These are phyloP conservation scores for Tuberolachnus salignus DNA, from an alignment of 2,888 invertebrate genomes.

Conservation along the genomic window DNA sequence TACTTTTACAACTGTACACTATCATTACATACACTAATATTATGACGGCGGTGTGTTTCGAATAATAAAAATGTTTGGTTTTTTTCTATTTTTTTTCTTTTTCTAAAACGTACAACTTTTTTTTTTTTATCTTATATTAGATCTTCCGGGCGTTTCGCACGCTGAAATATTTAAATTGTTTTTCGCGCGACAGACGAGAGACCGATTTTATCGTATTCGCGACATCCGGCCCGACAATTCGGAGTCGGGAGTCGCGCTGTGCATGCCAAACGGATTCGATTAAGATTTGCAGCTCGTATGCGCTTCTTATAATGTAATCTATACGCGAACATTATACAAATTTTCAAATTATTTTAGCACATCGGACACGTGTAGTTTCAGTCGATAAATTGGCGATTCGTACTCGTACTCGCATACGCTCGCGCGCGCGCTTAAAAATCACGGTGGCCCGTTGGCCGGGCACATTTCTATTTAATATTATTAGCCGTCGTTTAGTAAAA, in stretches of 20 bases:
- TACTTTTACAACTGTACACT: neutral
- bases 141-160: neutral
- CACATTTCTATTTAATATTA: no score
- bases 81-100: neutral
- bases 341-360: neutral
- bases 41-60: neutral
- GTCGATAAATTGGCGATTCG: neutral
- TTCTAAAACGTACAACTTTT: no score
- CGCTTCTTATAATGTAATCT: no score
- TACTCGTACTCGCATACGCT: no score
- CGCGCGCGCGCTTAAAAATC: no score
- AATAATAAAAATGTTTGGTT: no score
- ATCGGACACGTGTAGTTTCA: neutral
- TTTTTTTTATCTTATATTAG: neutral
- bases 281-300: neutral
- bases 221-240: neutral
- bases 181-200: neutral
- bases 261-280: neutral
- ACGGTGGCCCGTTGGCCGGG: no score
- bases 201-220: neutral
- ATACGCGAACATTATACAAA: neutral
- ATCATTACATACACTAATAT: neutral
- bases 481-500: neutral
- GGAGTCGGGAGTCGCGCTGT: neutral
- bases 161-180: neutral